A percentile compares a stretch with the other conserved stretches of the same genome.
Evolutionary conservation across 1,140 invertebrate genomes (phyloP).

Genomic region (Diachasma alloeum): DNA sequence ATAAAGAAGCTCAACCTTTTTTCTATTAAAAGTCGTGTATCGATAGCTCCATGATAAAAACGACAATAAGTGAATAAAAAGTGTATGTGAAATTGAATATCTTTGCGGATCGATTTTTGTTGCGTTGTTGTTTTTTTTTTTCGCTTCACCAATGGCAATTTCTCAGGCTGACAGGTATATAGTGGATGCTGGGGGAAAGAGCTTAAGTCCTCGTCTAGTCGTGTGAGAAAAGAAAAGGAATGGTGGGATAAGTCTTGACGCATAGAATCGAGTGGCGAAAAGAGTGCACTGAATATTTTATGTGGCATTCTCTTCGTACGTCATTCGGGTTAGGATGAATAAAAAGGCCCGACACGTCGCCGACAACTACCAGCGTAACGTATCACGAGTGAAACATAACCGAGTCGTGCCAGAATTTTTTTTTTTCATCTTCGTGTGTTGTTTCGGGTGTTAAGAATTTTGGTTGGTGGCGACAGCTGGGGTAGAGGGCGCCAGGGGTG

Average conservation of each 20-base stretch:
- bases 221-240: slow-evolving; percentile 20
- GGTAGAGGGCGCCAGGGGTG: too few relatives aligned
- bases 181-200: background rate
- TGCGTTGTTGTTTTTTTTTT: background rate
- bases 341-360: slow-evolving; percentile 30
- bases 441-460: background rate
- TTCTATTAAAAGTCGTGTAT: background rate
- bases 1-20: background rate
- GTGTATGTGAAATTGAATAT: background rate
- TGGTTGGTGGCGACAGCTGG: too few relatives aligned
- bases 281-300: slow-evolving; percentile 41
- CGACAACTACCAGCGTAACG: background rate
- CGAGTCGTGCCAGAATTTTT: slow-evolving; percentile 3
- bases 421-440: background rate
- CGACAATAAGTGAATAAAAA: background rate
- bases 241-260: slow-evolving; percentile 31
- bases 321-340: slow-evolving; percentile 34
- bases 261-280: slow-evolving; percentile 37
- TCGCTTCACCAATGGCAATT: background rate
- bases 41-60: background rate
- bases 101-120: background rate
- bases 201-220: slow-evolving; percentile 16
- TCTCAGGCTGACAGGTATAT: background rate
- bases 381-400: slow-evolving; percentile 32
- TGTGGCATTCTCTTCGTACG: slow-evolving; percentile 36